Evolutionary conservation across 2,797 vertebrate species (phyloP), one percentile per base, ranked within the genome.

Genomic region (Oryzias sinensis): DNA sequence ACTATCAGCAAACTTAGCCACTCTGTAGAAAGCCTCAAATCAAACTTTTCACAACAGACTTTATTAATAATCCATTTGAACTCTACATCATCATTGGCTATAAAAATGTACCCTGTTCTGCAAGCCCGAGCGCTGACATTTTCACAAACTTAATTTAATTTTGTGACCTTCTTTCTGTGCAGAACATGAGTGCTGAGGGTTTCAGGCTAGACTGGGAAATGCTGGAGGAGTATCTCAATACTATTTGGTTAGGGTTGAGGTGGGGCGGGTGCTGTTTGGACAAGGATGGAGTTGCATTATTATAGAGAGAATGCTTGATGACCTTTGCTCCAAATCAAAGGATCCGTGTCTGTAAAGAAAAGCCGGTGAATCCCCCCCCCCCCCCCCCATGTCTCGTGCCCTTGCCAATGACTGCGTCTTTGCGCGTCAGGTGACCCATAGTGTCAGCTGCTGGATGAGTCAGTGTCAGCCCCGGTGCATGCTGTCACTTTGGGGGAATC

Each of bases 251-350:
- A 58, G 43, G 49, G 57, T 45, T 49, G 18, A 5, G 43, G 37
- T 62, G 4, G 66, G 68, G 49, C 1, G 4, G 72, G 49, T 47
- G 72, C 25, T 82, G 74, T 86, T 86, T 84, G 62, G 18, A 44
- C 50, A 85, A 67, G 71, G 77, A 79, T 58, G 64, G 77, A 44
- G 62, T 68, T 79, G 74, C 59, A 50, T 56, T 81, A 82, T 81
- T 80, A 68, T 49, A 65, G 49, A 76, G 49, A 48, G 55, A 48
- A 49, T 58, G 71, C 53, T 33, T 24, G 33, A 67, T 67, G 80
- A 87, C 80, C 85, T 88, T 88, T 84, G 76, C 74, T 82, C 83
- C 53, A 75, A 80, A 85, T 81, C 46, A 72, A 83, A 72, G 46
- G 41, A 61, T 65, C n/a, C 47, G 14, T 22, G 56, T 72, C 59